These are phyloP conservation scores for Muricea muricata DNA, from an alignment of 92 coral and sea anemone species.

Conservation along the genomic window DNA sequence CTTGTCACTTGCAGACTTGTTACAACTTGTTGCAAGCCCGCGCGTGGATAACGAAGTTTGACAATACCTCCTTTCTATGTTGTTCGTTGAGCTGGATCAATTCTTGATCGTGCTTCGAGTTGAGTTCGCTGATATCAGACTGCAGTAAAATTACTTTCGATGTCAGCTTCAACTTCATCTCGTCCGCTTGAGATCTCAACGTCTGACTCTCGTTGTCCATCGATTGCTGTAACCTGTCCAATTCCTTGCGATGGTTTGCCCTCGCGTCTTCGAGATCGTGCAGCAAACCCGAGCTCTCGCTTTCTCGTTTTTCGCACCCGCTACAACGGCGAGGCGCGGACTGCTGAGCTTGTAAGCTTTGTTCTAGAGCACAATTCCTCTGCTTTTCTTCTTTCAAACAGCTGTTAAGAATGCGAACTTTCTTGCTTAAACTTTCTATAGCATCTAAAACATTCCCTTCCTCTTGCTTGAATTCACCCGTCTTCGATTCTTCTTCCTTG, in stretches of 20 bases:
- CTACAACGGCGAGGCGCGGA: constrained; percentile 20
- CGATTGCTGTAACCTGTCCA: constrained; percentile 84
- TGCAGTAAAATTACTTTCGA: constrained; percentile 94
- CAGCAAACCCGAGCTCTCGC: constrained; percentile 38
- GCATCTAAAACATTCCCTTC: constrained; percentile 76
- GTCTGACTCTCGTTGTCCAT: constrained; percentile 78
- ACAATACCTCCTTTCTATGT: constrained; percentile 77
- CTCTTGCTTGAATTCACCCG: constrained; percentile 82
- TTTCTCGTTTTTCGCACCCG: not conserved
- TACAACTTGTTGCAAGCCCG: too few species aligned
- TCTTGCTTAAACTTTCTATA: constrained; percentile 72
- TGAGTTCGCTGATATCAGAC: constrained; percentile 96
- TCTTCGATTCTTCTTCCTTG: constrained; percentile 64
- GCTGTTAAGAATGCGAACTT: constrained; percentile 72
- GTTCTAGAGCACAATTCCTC: constrained; percentile 70
- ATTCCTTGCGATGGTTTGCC: constrained; percentile 73
- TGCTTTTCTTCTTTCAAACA: constrained; percentile 70
- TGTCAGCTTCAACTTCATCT: constrained; percentile 82
- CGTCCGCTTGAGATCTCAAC: constrained; percentile 80
- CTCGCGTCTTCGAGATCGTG: constrained; percentile 78
- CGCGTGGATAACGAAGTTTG: too few species aligned
- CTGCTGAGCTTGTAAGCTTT: constrained; percentile 18
- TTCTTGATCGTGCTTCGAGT: constrained; percentile 81
- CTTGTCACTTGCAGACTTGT: too few species aligned
- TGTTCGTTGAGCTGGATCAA: constrained; percentile 72